Evolutionary conservation across 2,113 vertebrate genomes (phyloP).

Genomic region (Lamprotornis superbus): DNA sequence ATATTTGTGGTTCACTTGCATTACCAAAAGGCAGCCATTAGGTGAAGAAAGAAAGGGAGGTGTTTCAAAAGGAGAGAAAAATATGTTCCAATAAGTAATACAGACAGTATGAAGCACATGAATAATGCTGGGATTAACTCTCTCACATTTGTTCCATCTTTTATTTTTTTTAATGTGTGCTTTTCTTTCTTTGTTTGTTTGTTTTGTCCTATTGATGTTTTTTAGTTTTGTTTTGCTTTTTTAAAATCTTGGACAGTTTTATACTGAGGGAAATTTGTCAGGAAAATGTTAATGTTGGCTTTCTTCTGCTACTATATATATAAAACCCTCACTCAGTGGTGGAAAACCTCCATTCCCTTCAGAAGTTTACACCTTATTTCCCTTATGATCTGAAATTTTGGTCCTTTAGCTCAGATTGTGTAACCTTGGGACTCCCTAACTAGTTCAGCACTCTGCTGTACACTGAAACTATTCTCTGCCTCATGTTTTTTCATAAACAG

Average conservation of each 20-base stretch:
- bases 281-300: not conserved
- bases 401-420: not conserved
- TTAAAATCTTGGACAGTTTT: not conserved
- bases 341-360: not conserved
- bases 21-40: not conserved
- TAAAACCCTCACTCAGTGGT: not conserved
- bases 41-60: not conserved
- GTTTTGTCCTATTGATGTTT: accelerated
- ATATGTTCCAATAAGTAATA: not conserved
- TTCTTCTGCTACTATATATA: not conserved
- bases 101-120: not conserved
- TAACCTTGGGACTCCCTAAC: not conserved
- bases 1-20: not conserved
- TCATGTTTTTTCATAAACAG: not conserved
- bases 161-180: too few species aligned
- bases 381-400: not conserved
- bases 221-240: not conserved
- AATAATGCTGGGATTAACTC: not conserved
- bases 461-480: not conserved
- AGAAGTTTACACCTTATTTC: not conserved
- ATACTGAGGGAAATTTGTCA: not conserved
- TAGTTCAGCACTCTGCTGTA: not conserved
- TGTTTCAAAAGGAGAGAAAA: not conserved
- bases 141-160: accelerated
- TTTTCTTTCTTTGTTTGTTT: not conserved